Evolutionary conservation across 1,140 invertebrate species (phyloP), one percentile per base, ranked within the genome.

Genomic region (Cydia strobilella): DNA sequence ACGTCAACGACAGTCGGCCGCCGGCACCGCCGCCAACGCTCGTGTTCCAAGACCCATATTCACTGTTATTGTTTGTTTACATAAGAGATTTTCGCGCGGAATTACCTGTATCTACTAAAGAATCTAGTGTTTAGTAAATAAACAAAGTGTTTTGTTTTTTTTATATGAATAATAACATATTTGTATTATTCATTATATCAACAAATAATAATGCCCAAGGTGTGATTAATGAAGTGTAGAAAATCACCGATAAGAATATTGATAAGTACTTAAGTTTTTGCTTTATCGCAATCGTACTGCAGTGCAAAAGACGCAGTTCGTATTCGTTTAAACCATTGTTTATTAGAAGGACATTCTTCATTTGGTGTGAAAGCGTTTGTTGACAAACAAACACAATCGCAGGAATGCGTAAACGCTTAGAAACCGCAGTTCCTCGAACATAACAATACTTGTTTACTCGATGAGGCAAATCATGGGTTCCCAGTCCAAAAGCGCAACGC

Each of bases 231-330:
- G 76, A 83, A 83, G 81, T 84, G 84, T 76, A 86, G 82, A 86
- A 83, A 80, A 78, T 83, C 76, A 59, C 9, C 48, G 86, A 90
- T 88, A 90, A 90, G 87, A 88, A 3, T 66, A 66, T 35, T 66
- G 63, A 66, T 66, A 66, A 66, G 63, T 66, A 13, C 63, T 66
- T 13, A 66, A 66, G 63, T 66, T 66, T 54, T 66, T 35, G 63
- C 75, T 77, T 82, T 85, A 88, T 87, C 85, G 72, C 76, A 78
- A 63, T 54, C 6, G n/a, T 18, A 79, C 81, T 86, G 84, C 84
- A 86, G 76, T 81, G 74, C 75, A 77, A 75, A 74, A 78, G 78
- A 74, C 74, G 51, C 65, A 72, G 75, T 83, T 77, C 80, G 79
- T 84, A 85, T 83, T 35, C 15, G 5, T 35, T 66, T 66, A 35